A percentile compares a stretch with the other conserved stretches of the same genome.
Conservation (phyloP, 2,113 vertebrate genomes). For the Nyctibius bracteatus region DNA sequence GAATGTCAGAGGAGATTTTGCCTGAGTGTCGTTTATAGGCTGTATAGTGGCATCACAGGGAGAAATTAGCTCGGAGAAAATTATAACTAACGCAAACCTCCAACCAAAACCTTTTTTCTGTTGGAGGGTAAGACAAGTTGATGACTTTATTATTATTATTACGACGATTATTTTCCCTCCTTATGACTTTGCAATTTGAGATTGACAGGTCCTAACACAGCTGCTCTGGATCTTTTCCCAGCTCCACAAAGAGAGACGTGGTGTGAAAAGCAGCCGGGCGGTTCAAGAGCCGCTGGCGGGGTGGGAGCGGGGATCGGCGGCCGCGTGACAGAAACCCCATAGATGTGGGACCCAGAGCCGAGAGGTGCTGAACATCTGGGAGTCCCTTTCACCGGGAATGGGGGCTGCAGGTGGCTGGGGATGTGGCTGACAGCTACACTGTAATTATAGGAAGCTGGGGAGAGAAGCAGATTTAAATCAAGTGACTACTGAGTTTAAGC, state of each 20-base stretch:
- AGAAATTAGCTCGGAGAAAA: slow-evolving; percentile 36
- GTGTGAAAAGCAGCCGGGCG: background rate
- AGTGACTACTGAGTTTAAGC: background rate
- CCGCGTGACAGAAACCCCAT: background rate
- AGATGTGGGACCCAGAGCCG: background rate
- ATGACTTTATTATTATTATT: slow-evolving; percentile 66
- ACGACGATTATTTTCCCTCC: slow-evolving; percentile 52
- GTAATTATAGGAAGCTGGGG: background rate
- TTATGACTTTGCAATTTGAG: slow-evolving; percentile 55
- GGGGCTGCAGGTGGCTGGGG: slow-evolving; percentile 36
- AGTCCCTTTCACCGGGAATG: background rate
- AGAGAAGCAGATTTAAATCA: background rate
- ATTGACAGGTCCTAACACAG: slow-evolving; percentile 48
- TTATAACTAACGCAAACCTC: slow-evolving; percentile 34
- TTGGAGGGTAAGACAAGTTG: slow-evolving; percentile 49
- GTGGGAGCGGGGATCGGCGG: background rate
- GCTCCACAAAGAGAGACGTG: slow-evolving; percentile 7
- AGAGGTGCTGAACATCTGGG: slow-evolving; percentile 40
- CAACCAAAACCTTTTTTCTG: slow-evolving; percentile 19
- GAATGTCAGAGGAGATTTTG: slow-evolving; percentile 41
- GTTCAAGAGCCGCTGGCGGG: background rate
- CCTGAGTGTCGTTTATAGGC: background rate
- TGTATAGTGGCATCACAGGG: background rate
- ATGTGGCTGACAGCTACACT: background rate
- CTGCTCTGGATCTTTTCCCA: slow-evolving; percentile 66